Percentiles rank a stretch among this genome's conserved stretches.
phyloP scores from a whole-genome alignment of 1,140 invertebrate species.

The Listronotus oregonensis region DNA sequence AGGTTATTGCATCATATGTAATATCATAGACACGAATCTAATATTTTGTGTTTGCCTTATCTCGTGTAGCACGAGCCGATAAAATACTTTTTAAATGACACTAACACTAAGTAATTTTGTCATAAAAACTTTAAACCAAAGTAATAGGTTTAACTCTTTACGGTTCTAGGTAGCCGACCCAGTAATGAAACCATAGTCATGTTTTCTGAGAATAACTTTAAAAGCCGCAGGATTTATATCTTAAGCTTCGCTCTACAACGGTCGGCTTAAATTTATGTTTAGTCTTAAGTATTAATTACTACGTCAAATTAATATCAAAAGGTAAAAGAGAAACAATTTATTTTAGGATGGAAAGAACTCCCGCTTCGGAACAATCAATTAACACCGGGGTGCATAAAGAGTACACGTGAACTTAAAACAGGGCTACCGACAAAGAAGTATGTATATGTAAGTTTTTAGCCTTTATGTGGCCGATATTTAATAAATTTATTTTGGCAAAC shows the following conservation, averaged over 20 bases:
- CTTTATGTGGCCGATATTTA: too few species aligned
- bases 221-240: slow-evolving; percentile 20
- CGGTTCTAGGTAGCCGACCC: neutral
- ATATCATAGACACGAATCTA: too few species aligned
- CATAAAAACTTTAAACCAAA: neutral
- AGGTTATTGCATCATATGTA: too few species aligned
- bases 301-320: slow-evolving; percentile 31
- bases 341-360: slow-evolving; percentile 21
- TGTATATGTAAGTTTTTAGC: too few species aligned
- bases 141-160: slow-evolving; percentile 3
- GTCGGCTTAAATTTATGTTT: slow-evolving; percentile 24
- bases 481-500: too few species aligned
- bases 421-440: too few species aligned
- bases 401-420: too few species aligned
- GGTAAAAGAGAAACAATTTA: slow-evolving; percentile 23
- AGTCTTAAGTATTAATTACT: slow-evolving; percentile 27
- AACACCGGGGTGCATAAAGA: slow-evolving; percentile 17
- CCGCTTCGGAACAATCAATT: slow-evolving; percentile 28
- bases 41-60: too few species aligned
- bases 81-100: too few species aligned
- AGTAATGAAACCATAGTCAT: slow-evolving; percentile 4
- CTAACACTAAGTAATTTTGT: neutral
- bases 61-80: too few species aligned
- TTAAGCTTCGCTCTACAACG: slow-evolving; percentile 14
- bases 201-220: slow-evolving; percentile 7